Evolutionary conservation across 1,140 invertebrate genomes (phyloP).

Genomic region (Philotrypesis tridentata): DNA sequence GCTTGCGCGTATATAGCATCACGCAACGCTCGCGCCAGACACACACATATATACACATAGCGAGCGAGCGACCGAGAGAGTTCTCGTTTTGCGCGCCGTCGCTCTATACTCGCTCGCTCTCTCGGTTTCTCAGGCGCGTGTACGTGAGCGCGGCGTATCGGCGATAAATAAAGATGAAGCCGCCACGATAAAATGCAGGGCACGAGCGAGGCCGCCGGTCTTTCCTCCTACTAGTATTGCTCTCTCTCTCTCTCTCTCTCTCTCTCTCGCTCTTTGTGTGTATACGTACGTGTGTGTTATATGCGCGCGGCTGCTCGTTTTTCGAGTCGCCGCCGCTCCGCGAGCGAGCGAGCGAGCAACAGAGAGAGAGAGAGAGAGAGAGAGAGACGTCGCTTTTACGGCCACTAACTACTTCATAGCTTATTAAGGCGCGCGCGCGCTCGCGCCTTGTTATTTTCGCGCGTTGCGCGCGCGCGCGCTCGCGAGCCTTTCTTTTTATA

Average conservation of each 20-base stretch:
- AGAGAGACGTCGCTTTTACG: constrained; percentile 47
- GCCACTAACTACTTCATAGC: constrained; percentile 46
- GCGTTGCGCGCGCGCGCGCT: not conserved
- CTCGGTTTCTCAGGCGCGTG: constrained; percentile 19
- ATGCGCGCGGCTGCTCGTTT: constrained; percentile 40
- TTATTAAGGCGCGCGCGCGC: constrained; percentile 41
- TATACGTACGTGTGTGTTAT: constrained; percentile 46
- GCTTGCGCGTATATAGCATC: too few species aligned
- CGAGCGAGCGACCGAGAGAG: not conserved
- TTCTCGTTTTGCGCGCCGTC: too few species aligned
- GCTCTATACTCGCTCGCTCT: not conserved
- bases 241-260: not conserved
- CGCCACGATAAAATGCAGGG: constrained; percentile 64
- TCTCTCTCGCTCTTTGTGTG: not conserved
- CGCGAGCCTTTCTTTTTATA: not conserved
- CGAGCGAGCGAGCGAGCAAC: constrained; percentile 50
- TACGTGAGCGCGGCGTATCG: constrained; percentile 28
- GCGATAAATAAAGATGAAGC: constrained; percentile 66
- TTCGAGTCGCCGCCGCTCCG: not conserved
- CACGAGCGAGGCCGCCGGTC: constrained; percentile 57
- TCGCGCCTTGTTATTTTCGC: not conserved
- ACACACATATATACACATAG: not conserved
- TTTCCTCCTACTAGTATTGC: not conserved
- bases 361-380: too few species aligned
- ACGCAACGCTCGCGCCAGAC: not conserved